phyloP scores from a whole-genome alignment of 2,797 vertebrate species.

The Enteromius mattozi region DNA sequence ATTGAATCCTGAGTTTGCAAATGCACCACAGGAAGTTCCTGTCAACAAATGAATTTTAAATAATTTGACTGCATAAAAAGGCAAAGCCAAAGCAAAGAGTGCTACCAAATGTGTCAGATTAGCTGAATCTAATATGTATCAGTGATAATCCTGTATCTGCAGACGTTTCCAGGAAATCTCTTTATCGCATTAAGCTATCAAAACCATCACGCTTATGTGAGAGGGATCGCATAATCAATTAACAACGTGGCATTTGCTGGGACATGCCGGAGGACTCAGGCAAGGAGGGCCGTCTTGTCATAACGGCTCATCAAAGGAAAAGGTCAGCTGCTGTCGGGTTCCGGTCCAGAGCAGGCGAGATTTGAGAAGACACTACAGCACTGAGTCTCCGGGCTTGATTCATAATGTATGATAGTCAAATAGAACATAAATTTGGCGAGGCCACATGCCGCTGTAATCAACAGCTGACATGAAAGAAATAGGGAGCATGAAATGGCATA shows the following conservation, averaged over 20 bases:
- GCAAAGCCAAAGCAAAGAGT: background rate
- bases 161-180: slow-evolving; percentile 13
- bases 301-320: slow-evolving; percentile 41
- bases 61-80: background rate
- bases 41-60: slow-evolving; percentile 3
- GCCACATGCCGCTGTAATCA: slow-evolving; percentile 1
- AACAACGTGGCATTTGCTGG: slow-evolving; percentile 54
- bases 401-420: slow-evolving; percentile 56
- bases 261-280: slow-evolving; percentile 43
- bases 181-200: slow-evolving; percentile 20
- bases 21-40: slow-evolving; percentile 7
- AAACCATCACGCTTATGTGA: slow-evolving; percentile 26
- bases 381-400: slow-evolving; percentile 39
- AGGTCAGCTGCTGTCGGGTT: slow-evolving; percentile 48
- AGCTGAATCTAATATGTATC: background rate
- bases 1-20: slow-evolving; percentile 32
- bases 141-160: slow-evolving; percentile 16
- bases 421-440: slow-evolving; percentile 39
- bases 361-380: slow-evolving; percentile 41
- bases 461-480: slow-evolving; percentile 9
- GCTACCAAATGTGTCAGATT: slow-evolving; percentile 8
- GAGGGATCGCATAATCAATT: slow-evolving; percentile 55
- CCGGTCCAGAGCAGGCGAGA: background rate
- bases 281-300: slow-evolving; percentile 39
- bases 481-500: background rate